Evolutionary conservation across 2,113 vertebrate genomes (phyloP).

Genomic region (Myocastor coypus): DNA sequence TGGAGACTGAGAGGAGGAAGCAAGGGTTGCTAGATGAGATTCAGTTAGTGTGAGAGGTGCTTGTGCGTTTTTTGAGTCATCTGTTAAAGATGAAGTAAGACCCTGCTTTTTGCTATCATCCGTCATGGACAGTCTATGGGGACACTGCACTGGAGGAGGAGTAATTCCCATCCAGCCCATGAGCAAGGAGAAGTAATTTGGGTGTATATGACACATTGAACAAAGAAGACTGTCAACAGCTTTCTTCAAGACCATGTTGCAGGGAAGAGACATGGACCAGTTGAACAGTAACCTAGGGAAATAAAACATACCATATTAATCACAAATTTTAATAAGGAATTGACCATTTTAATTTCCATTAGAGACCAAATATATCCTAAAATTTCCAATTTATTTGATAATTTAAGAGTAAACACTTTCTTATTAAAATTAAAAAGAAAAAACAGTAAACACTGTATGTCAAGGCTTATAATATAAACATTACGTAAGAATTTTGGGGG

Average conservation of each 20-base stretch:
- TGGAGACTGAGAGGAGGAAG: slow-evolving; percentile 96
- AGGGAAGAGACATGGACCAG: slow-evolving; percentile 99
- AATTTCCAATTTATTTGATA: background rate
- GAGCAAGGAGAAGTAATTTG: slow-evolving; percentile 97
- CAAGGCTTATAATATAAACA: background rate
- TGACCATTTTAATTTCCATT: slow-evolving; percentile 9
- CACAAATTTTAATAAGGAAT: background rate
- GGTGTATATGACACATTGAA: slow-evolving; percentile 98
- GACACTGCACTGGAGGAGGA: slow-evolving; percentile 91
- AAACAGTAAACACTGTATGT: background rate
- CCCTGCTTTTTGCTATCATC: slow-evolving; percentile 99
- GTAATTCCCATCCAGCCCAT: slow-evolving; percentile 99
- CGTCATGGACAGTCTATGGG: slow-evolving; percentile 96
- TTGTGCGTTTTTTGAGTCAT: slow-evolving; percentile 97
- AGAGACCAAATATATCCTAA: background rate
- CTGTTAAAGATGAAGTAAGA: slow-evolving; percentile 92
- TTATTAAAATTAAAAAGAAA: no score
- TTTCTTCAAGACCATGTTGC: slow-evolving; percentile 98
- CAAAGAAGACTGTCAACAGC: slow-evolving; percentile 98
- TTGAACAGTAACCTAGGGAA: slow-evolving; percentile 93
- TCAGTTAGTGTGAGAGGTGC: slow-evolving; percentile 93
- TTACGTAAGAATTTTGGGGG: background rate
- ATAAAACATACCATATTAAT: slow-evolving; percentile 56
- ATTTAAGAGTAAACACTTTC: no score
- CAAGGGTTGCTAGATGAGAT: slow-evolving; percentile 95